Evolutionary conservation across 2,113 vertebrate genomes (phyloP).

Genomic region (Colistium nudipinnis): DNA sequence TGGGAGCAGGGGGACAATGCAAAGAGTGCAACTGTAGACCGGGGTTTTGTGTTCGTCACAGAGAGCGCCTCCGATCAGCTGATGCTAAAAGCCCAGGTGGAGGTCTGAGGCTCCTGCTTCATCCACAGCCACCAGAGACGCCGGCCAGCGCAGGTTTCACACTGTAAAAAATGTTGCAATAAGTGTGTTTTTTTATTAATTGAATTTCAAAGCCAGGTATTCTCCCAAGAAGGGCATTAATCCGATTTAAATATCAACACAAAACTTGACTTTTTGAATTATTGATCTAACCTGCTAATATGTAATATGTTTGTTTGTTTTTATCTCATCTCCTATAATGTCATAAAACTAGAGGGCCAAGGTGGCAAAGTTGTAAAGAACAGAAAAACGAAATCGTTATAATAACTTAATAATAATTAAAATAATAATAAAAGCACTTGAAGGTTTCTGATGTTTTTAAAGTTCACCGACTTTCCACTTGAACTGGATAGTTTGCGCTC

Average conservation of each 20-base stretch:
- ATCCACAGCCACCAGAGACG: constrained; percentile 12
- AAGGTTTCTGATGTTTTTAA: background rate
- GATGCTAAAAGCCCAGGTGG: constrained; percentile 30
- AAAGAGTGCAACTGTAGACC: constrained; percentile 31
- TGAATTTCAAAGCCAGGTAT: background rate
- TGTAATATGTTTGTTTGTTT: no score
- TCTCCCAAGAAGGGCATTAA: background rate
- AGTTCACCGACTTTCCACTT: background rate
- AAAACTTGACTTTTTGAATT: background rate
- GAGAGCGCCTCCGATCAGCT: constrained; percentile 41
- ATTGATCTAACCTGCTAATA: no score
- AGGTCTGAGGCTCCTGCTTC: constrained; percentile 20
- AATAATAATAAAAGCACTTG: background rate
- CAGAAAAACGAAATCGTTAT: background rate
- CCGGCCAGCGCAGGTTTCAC: constrained; percentile 2
- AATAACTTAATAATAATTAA: background rate
- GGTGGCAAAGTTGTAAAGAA: background rate
- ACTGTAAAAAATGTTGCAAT: constrained; percentile 17
- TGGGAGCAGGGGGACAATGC: constrained; percentile 12
- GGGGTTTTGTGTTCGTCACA: constrained; percentile 38
- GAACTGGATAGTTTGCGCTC: constrained; percentile 25
- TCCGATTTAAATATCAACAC: background rate
- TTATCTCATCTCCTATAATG: no score
- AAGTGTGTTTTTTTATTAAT: background rate
- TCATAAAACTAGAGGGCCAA: background rate